Conservation (phyloP, 2,113 vertebrate genomes). For the Murina feae region DNA sequence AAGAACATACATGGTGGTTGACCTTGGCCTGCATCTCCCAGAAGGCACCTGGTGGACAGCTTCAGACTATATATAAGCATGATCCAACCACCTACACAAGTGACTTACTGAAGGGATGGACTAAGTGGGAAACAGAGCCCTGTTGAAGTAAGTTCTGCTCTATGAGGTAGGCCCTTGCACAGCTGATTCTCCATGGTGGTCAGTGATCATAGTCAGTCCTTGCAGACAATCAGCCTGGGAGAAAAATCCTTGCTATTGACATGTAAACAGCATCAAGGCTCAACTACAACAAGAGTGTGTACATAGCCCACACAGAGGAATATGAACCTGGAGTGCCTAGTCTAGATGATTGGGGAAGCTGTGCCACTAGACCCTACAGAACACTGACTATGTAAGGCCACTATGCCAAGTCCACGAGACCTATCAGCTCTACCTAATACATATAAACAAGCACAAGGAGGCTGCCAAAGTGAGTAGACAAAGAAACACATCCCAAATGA, state of each 20-base stretch:
- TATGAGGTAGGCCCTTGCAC: too few relatives aligned
- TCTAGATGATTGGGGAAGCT: neutral
- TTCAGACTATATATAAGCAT: neutral
- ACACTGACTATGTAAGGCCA: neutral
- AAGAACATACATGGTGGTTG: neutral
- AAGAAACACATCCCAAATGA: neutral
- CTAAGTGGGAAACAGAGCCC: neutral
- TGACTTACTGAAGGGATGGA: neutral
- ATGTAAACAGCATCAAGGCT: neutral
- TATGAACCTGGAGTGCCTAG: neutral
- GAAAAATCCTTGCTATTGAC: neutral
- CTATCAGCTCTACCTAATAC: neutral
- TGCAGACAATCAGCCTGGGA: neutral
- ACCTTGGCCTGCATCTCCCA: neutral
- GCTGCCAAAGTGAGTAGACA: neutral
- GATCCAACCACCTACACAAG: neutral
- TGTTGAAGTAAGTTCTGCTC: too few relatives aligned
- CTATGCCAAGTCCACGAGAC: neutral
- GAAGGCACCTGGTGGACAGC: neutral
- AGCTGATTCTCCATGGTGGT: neutral
- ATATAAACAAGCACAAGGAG: too few relatives aligned
- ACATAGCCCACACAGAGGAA: neutral
- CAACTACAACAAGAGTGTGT: too few relatives aligned
- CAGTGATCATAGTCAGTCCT: neutral
- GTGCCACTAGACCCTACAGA: neutral